phyloP scores from a whole-genome alignment of 2,113 vertebrate genomes.

The Macrotus californicus region DNA sequence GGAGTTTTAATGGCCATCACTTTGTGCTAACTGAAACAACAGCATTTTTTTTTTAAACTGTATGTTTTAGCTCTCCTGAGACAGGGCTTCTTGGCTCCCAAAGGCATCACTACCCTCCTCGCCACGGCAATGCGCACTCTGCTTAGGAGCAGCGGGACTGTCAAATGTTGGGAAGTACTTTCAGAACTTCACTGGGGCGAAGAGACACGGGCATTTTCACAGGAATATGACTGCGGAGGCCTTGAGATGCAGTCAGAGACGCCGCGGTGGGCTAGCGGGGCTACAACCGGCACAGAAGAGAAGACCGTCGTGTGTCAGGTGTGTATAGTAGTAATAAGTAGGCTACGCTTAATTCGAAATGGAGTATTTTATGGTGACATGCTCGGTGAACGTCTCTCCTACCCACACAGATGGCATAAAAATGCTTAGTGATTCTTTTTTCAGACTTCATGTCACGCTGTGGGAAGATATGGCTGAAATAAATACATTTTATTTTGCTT shows the following conservation, averaged over 20 bases:
- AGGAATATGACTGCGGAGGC: neutral
- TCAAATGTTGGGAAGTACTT: neutral
- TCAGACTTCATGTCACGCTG: conserved; percentile 76
- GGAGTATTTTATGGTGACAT: conserved; percentile 69
- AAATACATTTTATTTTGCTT: conserved; percentile 81
- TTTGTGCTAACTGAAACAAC: conserved; percentile 1
- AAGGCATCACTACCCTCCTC: neutral
- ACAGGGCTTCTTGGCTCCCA: neutral
- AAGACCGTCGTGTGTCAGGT: conserved; percentile 24
- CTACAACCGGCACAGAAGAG: neutral
- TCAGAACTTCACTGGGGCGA: neutral
- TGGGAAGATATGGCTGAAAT: conserved; percentile 79
- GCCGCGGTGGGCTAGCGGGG: neutral
- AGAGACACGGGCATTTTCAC: neutral
- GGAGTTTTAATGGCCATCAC: neutral
- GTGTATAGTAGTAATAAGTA: conserved; percentile 48
- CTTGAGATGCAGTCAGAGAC: conserved; percentile 42
- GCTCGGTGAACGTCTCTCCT: conserved; percentile 68
- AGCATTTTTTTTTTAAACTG: neutral
- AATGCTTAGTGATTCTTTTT: conserved; percentile 79
- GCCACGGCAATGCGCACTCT: accelerated
- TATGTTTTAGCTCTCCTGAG: neutral
- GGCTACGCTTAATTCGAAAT: conserved; percentile 64
- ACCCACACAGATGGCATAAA: conserved; percentile 81
- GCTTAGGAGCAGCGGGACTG: neutral